Evolutionary conservation across 1,140 invertebrate species (phyloP).

Genomic region (Lasioglossum albipes): DNA sequence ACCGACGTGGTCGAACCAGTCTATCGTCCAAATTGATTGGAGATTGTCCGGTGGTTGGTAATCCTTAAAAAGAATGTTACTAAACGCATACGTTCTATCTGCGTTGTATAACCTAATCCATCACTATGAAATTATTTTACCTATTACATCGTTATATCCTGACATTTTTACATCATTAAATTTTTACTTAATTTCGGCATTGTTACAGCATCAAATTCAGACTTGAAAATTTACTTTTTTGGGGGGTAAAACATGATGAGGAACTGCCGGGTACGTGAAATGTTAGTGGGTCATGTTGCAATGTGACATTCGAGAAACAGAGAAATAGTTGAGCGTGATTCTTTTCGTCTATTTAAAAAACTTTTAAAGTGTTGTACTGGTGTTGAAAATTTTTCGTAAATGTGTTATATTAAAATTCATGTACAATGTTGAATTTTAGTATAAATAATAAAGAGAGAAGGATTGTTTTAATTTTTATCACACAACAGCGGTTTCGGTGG

Average conservation of each 20-base stretch:
- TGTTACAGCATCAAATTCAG: neutral
- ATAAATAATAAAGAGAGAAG: too few species aligned
- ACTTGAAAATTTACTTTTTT: conserved; percentile 12
- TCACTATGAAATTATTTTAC: neutral
- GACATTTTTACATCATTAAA: neutral
- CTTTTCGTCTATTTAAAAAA: neutral
- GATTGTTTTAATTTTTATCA: conserved; percentile 17
- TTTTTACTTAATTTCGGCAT: too few species aligned
- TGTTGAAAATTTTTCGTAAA: neutral
- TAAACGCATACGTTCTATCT: neutral
- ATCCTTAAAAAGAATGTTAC: conserved; percentile 32
- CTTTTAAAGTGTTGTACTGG: neutral
- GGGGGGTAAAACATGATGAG: neutral
- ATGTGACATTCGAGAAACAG: conserved; percentile 5
- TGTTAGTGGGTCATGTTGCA: neutral
- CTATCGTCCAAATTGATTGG: conserved; percentile 65
- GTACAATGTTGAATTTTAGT: neutral
- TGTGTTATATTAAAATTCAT: neutral
- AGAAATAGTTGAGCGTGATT: conserved; percentile 6
- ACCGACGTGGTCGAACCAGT: conserved; percentile 41
- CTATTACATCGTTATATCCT: conserved; percentile 34
- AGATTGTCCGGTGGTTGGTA: conserved; percentile 58
- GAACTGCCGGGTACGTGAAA: neutral
- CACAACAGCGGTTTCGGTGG: conserved; percentile 10
- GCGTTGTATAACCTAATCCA: neutral